Evolutionary conservation across 2,888 invertebrate genomes (phyloP).

Genomic region (Drosophila acutilabella): DNA sequence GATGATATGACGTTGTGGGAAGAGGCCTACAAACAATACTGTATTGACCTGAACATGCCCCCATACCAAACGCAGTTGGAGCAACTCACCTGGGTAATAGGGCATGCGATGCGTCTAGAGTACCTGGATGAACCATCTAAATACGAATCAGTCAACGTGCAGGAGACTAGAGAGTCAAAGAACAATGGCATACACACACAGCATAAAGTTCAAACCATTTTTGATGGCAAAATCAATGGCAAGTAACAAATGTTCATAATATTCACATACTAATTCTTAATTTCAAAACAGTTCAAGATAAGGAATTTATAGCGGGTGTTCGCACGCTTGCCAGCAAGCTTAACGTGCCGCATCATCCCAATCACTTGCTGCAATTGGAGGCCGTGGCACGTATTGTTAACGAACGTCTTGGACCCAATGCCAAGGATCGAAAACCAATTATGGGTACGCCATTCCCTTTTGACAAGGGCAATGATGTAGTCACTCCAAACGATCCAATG

Average conservation of each 20-base stretch:
- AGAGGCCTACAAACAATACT: constrained; percentile 90
- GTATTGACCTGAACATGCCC: constrained; percentile 91
- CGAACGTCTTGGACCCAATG: constrained; percentile 87
- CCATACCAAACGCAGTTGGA: constrained; percentile 87
- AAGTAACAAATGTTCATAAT: constrained; percentile 82
- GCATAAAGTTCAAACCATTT: constrained; percentile 90
- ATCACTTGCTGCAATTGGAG: constrained; percentile 91
- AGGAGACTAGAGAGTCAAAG: constrained; percentile 87
- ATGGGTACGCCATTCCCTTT: constrained; percentile 89
- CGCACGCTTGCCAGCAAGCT: constrained; percentile 91
- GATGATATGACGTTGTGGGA: constrained; percentile 89
- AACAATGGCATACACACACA: constrained; percentile 80
- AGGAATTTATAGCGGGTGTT: constrained; percentile 93
- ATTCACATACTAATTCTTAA: background rate
- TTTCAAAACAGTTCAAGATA: constrained; percentile 89
- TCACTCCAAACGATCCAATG: constrained; percentile 87
- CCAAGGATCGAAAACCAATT: constrained; percentile 78
- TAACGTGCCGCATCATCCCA: constrained; percentile 92
- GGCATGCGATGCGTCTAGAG: constrained; percentile 93
- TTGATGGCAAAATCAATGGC: constrained; percentile 93
- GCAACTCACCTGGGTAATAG: constrained; percentile 94
- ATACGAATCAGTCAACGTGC: constrained; percentile 89
- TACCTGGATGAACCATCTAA: constrained; percentile 91
- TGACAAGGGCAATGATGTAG: constrained; percentile 87
- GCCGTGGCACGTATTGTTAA: constrained; percentile 88